Conservation (phyloP, 1,140 invertebrate genomes). For the Zaprionus taronus region DNA sequence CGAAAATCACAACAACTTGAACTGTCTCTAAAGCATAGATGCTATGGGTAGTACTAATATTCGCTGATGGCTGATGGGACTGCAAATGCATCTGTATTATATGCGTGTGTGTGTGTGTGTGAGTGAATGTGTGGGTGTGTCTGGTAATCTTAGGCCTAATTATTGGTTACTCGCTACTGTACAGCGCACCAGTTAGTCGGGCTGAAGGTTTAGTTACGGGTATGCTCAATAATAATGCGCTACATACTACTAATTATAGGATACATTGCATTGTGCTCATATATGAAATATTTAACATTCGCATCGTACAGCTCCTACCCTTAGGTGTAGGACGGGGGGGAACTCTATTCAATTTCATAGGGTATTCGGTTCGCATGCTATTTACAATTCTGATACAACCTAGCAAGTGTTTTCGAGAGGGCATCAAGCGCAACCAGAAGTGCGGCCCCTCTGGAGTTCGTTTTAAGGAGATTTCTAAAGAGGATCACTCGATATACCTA, state of each 20-base stretch:
- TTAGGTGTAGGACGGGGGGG: slow-evolving; percentile 11
- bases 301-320: slow-evolving; percentile 55
- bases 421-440: slow-evolving; percentile 51
- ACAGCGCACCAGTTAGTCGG: slow-evolving; percentile 30
- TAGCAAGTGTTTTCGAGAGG: slow-evolving; percentile 61
- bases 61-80: slow-evolving; percentile 13
- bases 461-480: slow-evolving; percentile 32
- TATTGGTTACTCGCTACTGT: slow-evolving; percentile 30
- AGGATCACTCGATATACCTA: slow-evolving; percentile 79
- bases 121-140: background rate
- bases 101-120: background rate
- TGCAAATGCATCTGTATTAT: slow-evolving; percentile 2
- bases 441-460: slow-evolving; percentile 42
- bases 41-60: slow-evolving; percentile 23
- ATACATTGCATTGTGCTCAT: slow-evolving; percentile 83
- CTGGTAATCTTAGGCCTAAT: slow-evolving; percentile 20
- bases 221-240: slow-evolving; percentile 6
- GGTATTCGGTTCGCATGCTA: slow-evolving; percentile 44
- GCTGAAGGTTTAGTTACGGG: slow-evolving; percentile 31
- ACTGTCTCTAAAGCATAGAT: slow-evolving; percentile 57
- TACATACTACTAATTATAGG: slow-evolving; percentile 79
- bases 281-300: slow-evolving; percentile 74
- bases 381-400: slow-evolving; percentile 75
- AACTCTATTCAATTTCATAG: slow-evolving; percentile 10
- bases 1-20: slow-evolving; percentile 75